Evolutionary conservation across 1,140 invertebrate species (phyloP), one percentile per base, ranked within the genome.

Genomic region (Phymorhynchus buccinoides): DNA sequence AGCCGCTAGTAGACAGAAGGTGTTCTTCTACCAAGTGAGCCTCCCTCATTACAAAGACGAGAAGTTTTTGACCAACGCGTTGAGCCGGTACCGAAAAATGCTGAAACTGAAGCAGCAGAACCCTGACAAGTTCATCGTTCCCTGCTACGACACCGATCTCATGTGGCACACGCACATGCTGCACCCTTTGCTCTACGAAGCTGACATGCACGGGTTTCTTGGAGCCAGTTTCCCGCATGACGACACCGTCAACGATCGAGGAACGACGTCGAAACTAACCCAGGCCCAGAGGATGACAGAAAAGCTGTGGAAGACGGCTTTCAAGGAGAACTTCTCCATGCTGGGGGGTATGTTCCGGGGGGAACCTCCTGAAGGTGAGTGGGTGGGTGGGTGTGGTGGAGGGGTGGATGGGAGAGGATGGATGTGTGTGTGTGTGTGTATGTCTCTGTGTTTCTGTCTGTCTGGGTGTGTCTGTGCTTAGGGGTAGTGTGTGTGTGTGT

Each of bases 71-170:
- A 88, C 91, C 71, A 88, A 89, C 35, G 93, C 94, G 32, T 88
- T 94, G 39, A 86, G 90, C 41, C 89, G 94, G 7, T 94, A 94
- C 84, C 90, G 93, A 83, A 94, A 94, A 86, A 94, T 94, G 87
- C 89, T 94, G 18, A 89, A 91, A 52, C 86, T 94, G 73, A 94
- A 94, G 88, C 89, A 92, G 66, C 91, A 90, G 16, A 92, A 94
- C 88, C 88, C 92, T 6, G 90, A 90, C 22, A 88, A 91, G 80
- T 94, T 94, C 86, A 87, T 94, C n/a, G 94, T 94, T 6, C 94
- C 94, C 7, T 94, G 94, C 87, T 94, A 94, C 79, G 94, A 94
- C 86, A 94, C 94, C 84, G 94, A 94, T 86, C 86, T 94, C 14
- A 91, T 94, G 37, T 94, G 94, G 94, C 94, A 94, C 85, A 90